phyloP scores from a whole-genome alignment of 1,140 invertebrate species.

The Macrobrachium nipponense region DNA sequence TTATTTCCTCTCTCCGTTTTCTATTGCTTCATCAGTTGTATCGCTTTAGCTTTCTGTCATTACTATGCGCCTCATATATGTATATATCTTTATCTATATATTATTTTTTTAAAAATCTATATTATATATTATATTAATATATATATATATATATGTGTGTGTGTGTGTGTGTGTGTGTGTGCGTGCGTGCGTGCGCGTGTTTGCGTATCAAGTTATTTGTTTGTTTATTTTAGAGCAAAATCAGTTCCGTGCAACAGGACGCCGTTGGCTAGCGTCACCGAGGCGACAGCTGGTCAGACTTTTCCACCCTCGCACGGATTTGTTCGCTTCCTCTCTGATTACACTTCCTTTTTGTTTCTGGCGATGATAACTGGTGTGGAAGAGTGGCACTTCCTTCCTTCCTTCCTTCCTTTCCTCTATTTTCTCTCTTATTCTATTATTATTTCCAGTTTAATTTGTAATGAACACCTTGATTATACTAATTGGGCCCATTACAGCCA shows the following conservation, averaged over 20 bases:
- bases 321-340: slow-evolving; percentile 31
- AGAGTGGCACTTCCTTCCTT: slow-evolving; percentile 31
- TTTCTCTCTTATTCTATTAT: not conserved
- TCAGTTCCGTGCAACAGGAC: not conserved
- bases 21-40: no score
- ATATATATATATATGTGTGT: not conserved
- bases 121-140: no score
- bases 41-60: no score
- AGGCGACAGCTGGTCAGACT: not conserved
- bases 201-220: slow-evolving; percentile 2
- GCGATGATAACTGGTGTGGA: slow-evolving; percentile 37
- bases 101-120: no score
- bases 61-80: no score
- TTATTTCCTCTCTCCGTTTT: no score
- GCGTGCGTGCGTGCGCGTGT: not conserved
- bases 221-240: not conserved
- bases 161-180: slow-evolving; percentile 6
- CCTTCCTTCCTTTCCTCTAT: slow-evolving; percentile 14
- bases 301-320: slow-evolving; percentile 26
- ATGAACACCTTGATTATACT: not conserved
- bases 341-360: slow-evolving; percentile 50
- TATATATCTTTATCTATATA: no score
- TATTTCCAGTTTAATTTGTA: not conserved
- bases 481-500: no score
- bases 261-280: no score